Evolutionary conservation across 2,797 vertebrate species (phyloP).

Genomic region (Phoebastria nigripes): DNA sequence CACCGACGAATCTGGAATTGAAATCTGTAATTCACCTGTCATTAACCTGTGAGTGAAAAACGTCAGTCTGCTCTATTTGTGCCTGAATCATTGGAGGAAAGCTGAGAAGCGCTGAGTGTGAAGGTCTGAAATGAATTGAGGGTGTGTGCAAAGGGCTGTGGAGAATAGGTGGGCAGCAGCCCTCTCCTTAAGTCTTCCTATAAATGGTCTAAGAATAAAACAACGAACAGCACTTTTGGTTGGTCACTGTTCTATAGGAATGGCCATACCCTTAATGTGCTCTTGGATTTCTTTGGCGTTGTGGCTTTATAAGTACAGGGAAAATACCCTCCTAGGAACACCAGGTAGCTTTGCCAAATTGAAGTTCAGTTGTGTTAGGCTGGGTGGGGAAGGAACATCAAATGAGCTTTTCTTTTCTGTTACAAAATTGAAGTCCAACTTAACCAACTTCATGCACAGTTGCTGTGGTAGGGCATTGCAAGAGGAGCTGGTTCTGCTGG

Average conservation of each 20-base stretch:
- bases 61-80: neutral
- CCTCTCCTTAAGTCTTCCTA: neutral
- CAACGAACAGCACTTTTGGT: neutral
- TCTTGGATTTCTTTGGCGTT: neutral
- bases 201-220: neutral
- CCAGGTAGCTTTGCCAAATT: neutral
- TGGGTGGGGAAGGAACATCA: neutral
- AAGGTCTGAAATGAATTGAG: neutral
- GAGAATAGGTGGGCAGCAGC: neutral
- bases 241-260: neutral
- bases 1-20: neutral
- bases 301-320: neutral
- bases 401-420: neutral
- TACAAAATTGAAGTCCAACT: neutral
- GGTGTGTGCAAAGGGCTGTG: neutral
- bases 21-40: neutral
- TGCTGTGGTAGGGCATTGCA: neutral
- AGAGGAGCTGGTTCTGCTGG: neutral
- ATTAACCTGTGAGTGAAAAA: neutral
- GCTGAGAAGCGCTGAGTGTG: fast-evolving
- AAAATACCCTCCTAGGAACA: neutral
- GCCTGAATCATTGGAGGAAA: neutral
- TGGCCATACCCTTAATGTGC: fast-evolving
- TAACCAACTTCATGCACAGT: neutral
- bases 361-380: neutral